Conservation (phyloP, 2,113 vertebrate species). For the Emydura subglobosa region DNA sequence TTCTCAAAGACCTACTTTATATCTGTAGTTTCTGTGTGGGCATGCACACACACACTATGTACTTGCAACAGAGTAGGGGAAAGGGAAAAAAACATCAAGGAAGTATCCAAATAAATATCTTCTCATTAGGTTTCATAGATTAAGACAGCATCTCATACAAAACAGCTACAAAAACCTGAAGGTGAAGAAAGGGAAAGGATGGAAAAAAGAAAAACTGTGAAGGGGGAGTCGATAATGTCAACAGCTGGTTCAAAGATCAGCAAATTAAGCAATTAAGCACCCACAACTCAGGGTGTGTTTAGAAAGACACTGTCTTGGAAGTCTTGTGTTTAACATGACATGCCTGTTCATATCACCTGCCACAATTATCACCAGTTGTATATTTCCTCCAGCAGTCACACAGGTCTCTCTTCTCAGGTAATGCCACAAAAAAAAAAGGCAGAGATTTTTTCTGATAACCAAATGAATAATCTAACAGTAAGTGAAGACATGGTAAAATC, state of each 20-base stretch:
- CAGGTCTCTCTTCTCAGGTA: neutral
- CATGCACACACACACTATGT: neutral
- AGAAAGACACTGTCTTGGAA: neutral
- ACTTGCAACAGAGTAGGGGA: neutral
- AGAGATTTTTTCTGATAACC: neutral
- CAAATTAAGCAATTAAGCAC: neutral
- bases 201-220: neutral
- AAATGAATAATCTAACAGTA: neutral
- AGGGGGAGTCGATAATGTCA: neutral
- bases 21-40: neutral
- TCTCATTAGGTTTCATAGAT: neutral
- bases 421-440: neutral
- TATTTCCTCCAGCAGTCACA: neutral
- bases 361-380: neutral
- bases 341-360: neutral
- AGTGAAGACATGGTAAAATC: constrained; percentile 28
- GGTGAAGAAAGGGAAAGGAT: neutral
- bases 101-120: neutral
- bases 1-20: neutral
- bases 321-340: neutral
- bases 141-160: neutral
- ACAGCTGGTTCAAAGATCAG: neutral
- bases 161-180: constrained; percentile 12
- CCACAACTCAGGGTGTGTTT: neutral
- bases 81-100: neutral